Evolutionary conservation across 1,140 invertebrate species (phyloP), one percentile per base, ranked within the genome.

Genomic region (Holotrichia oblita): DNA sequence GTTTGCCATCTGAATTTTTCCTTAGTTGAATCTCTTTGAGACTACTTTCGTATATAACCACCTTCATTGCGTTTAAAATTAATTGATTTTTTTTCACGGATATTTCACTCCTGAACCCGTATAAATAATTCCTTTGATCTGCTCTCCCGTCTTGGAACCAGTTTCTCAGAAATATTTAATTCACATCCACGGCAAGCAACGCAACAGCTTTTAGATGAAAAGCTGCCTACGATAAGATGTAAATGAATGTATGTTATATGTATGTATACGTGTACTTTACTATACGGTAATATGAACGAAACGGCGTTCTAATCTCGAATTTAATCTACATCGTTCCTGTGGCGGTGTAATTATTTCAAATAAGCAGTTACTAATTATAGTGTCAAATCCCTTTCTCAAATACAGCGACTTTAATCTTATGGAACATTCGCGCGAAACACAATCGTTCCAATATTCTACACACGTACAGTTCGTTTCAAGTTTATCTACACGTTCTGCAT

Each of bases 291-390:
- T 12, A 9, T 10, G 61, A 10, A 69, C 61, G 7, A 69, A 27
- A 69, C 61, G 61, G 8, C 61, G 61, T 27, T 69, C 27, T 69
- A 69, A 69, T 69, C 61, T 69, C 22, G 61, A 69, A 69, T 69
- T 27, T 69, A 69, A 69, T 69, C 61, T 69, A 69, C 61, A 69
- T 69, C 61, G 61, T 27, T 69, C 61, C 61, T 14, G 61, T 69
- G 61, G 61, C 61, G 61, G 61, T 69, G 61, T 69, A 69, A 69
- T 69, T 69, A 69, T 69, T 69, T 69, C 61, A 69, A 69, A 69
- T 69, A 69, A 69, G 61, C 61, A 69, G 61, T 69, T 69, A 69
- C 61, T 69, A 69, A 69, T 69, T 69, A 69, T 69, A 69, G 61
- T 69, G 61, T 69, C 61, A 69, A 69, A 69, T 69, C 61, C 61